A percentile compares a stretch with the other conserved stretches of the same genome.
phyloP scores from a whole-genome alignment of 2,888 invertebrate species.

The Phortica okadai region DNA sequence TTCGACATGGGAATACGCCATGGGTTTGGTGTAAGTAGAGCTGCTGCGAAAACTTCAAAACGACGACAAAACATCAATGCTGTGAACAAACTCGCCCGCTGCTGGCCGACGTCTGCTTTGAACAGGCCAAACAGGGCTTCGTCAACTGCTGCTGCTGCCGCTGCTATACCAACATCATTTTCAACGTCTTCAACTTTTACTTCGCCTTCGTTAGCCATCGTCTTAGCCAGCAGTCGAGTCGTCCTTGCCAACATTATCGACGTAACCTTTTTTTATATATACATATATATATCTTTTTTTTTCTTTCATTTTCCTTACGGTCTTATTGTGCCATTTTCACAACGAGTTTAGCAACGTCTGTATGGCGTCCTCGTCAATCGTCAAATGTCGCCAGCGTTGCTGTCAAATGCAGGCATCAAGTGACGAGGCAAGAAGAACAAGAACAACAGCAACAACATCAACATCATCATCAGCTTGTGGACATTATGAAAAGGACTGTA shows the following conservation, averaged over 20 bases:
- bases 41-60: conserved; percentile 35
- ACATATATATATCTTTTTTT: conserved; percentile 6
- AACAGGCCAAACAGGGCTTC: conserved; percentile 35
- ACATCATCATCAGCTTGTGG: conserved; percentile 39
- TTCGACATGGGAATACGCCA: background rate
- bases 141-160: background rate
- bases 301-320: background rate
- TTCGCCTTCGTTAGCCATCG: conserved; percentile 39
- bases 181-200: conserved; percentile 6
- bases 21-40: conserved; percentile 50
- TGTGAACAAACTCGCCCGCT: conserved; percentile 24
- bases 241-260: conserved; percentile 20
- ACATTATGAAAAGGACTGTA: background rate
- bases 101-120: conserved; percentile 13
- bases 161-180: background rate
- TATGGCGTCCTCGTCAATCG: conserved; percentile 72
- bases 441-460: conserved; percentile 44
- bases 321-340: conserved; percentile 43
- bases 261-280: conserved; percentile 35
- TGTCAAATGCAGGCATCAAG: conserved; percentile 65
- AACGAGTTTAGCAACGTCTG: conserved; percentile 53
- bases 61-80: conserved; percentile 30
- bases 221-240: conserved; percentile 51
- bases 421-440: conserved; percentile 48
- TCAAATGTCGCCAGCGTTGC: conserved; percentile 68